Evolutionary conservation across 2,113 vertebrate genomes (phyloP), one percentile per base, ranked within the genome.

Genomic region (Alethe castanea): DNA sequence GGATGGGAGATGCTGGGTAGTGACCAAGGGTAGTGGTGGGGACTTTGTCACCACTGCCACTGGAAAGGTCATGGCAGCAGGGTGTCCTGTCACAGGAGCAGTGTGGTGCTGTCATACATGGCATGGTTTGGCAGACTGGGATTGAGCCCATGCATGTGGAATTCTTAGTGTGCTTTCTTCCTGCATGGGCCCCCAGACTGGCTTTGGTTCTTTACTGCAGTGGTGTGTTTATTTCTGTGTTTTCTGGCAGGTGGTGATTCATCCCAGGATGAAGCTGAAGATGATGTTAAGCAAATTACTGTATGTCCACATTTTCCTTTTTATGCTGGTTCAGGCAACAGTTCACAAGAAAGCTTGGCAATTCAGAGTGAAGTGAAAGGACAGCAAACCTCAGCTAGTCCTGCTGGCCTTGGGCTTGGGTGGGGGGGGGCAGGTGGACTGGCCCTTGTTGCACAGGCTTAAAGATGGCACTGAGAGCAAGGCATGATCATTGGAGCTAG

Each of bases 191-290:
- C 12, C 40, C 29, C 66, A 59, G 9, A 44, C 47, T 36, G 19
- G 23, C 35, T 88, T 44, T 53, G 67, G 19, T 64, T 36, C 24
- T 92, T 82, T 15, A 29, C 45, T 73, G n/a, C 42, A 54, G 26
- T 18, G 7, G 4, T 86, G 18, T 86, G 29, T 52, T 86, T 33
- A 44, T 79, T 70, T 38, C 36, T 56, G 31, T 81, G 2, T 33
- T 79, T 90, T 95, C 45, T 92, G 76, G 29, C 96, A 99, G 99
- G 98, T 40, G 99, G 99, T 86, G 99, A 99, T 95, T 99, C 99
- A 48, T 99, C 99, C 8, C 99, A 99, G 96, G 99, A 99, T 69
- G 99, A 99, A 97, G 98, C 98, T 4, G 99, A 99, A 96, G 99
- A 99, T 5, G 99, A 99, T 8, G 98, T 98, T 81, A 99, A 99